These are phyloP conservation scores for Pteromalus puparum DNA, from an alignment of 1,140 invertebrate species.

Conservation along the genomic window DNA sequence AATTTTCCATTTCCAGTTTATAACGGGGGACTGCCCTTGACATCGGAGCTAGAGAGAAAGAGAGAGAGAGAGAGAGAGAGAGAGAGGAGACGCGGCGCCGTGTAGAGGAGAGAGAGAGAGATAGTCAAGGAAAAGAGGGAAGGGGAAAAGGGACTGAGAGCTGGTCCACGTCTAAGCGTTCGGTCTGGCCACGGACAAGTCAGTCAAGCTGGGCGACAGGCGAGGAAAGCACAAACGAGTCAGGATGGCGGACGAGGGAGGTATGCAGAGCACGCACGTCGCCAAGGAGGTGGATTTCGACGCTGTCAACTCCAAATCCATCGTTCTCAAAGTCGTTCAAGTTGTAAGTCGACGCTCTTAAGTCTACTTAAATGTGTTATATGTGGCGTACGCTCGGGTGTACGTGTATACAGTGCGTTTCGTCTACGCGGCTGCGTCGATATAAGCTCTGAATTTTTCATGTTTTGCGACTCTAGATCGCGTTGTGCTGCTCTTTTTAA, in stretches of 20 bases:
- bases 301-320: constrained; percentile 58
- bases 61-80: too few relatives aligned
- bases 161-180: not conserved
- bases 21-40: constrained; percentile 47
- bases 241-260: constrained; percentile 72
- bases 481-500: too few relatives aligned
- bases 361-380: too few relatives aligned
- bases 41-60: not conserved
- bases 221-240: constrained; percentile 71
- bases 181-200: constrained; percentile 48
- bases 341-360: constrained; percentile 66
- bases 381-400: too few relatives aligned
- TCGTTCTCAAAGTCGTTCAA: constrained; percentile 72
- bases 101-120: too few relatives aligned
- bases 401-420: too few relatives aligned
- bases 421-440: too few relatives aligned
- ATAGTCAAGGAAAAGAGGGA: constrained; percentile 23
- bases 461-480: too few relatives aligned
- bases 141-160: not conserved
- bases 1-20: constrained; percentile 37
- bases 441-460: too few relatives aligned
- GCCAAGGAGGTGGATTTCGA: constrained; percentile 64
- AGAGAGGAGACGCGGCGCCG: too few relatives aligned
- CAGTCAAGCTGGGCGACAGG: constrained; percentile 72
- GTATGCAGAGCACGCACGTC: constrained; percentile 63